Conservation (phyloP, 1,140 invertebrate species). For the Drosophila azteca region DNA sequence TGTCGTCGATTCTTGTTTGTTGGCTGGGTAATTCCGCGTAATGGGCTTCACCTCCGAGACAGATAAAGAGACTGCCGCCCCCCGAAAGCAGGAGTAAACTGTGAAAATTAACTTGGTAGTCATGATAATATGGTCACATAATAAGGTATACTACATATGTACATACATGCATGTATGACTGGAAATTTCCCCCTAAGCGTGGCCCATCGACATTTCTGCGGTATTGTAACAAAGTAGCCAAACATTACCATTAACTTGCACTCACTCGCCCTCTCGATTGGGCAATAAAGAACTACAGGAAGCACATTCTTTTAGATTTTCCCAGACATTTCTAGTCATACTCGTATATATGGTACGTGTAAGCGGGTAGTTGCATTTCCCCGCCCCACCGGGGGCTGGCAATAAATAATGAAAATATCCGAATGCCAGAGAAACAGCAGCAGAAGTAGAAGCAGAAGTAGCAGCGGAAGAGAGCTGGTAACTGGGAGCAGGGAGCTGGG, state of each 20-base stretch:
- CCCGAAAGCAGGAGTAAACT: too few relatives aligned
- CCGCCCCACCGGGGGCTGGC: slow-evolving; percentile 56
- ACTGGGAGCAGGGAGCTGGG: background rate
- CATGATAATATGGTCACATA: too few relatives aligned
- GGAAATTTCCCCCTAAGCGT: background rate
- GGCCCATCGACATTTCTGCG: slow-evolving; percentile 14
- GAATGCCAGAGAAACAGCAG: slow-evolving; percentile 42
- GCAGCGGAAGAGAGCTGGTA: background rate
- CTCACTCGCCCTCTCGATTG: slow-evolving; percentile 49
- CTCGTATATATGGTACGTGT: slow-evolving; percentile 22
- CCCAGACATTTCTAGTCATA: slow-evolving; percentile 44
- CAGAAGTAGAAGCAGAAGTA: background rate
- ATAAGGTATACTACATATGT: too few relatives aligned
- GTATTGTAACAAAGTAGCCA: slow-evolving; percentile 47
- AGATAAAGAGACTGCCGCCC: slow-evolving; percentile 1
- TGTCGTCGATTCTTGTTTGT: background rate
- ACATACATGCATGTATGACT: background rate
- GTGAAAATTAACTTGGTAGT: too few relatives aligned
- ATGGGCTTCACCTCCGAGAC: slow-evolving; percentile 10
- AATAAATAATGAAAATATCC: slow-evolving; percentile 77
- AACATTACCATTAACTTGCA: slow-evolving; percentile 35
- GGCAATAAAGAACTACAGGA: slow-evolving; percentile 72
- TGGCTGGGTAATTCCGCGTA: slow-evolving; percentile 10
- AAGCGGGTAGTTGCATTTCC: slow-evolving; percentile 34
- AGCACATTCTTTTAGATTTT: slow-evolving; percentile 75